phyloP scores from a whole-genome alignment of 2,888 invertebrate genomes.

The Mythimna loreyi region DNA sequence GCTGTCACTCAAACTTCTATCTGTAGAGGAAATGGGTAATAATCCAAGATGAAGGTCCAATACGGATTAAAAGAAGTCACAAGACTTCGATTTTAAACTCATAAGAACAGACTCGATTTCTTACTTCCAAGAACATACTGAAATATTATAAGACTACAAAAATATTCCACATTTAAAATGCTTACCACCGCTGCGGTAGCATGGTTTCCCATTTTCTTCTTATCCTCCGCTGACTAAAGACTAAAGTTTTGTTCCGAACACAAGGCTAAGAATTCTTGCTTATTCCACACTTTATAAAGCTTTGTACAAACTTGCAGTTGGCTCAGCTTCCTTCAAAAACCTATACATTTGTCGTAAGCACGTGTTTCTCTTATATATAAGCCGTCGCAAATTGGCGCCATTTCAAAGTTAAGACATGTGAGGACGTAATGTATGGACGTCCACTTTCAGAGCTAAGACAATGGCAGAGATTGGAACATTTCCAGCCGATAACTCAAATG shows the following conservation, averaged over 20 bases:
- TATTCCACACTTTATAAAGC: constrained; percentile 39
- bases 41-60: too few relatives aligned
- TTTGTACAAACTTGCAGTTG: constrained; percentile 52
- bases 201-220: constrained; percentile 34
- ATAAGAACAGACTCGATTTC: too few relatives aligned
- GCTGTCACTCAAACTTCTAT: too few relatives aligned
- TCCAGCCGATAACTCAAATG: constrained; percentile 84
- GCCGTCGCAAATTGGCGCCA: constrained; percentile 64
- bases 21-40: too few relatives aligned
- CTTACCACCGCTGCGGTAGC: background rate
- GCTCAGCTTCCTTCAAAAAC: constrained; percentile 43
- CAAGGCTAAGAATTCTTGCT: constrained; percentile 43
- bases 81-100: too few relatives aligned
- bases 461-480: constrained; percentile 81
- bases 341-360: constrained; percentile 43
- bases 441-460: constrained; percentile 77
- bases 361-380: constrained; percentile 51
- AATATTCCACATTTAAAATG: constrained; percentile 34
- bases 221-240: constrained; percentile 48
- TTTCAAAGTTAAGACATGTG: constrained; percentile 69
- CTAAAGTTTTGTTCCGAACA: constrained; percentile 43
- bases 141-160: constrained; percentile 26
- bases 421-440: constrained; percentile 68
- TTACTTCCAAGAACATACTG: background rate
- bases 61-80: too few relatives aligned